Evolutionary conservation across 2,113 vertebrate species (phyloP).

Genomic region (Clupea harengus): DNA sequence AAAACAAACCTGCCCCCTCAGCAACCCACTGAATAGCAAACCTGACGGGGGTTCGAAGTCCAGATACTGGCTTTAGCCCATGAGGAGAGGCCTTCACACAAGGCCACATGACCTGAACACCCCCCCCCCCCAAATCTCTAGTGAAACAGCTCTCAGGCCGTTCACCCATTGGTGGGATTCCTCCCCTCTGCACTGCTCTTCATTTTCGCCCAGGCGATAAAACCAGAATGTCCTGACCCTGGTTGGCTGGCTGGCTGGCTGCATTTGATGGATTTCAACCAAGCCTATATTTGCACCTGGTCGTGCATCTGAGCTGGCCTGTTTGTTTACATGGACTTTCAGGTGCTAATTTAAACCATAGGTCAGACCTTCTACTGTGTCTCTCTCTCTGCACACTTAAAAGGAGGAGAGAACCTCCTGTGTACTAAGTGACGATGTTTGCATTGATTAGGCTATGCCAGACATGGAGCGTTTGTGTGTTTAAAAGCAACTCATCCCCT

Average conservation of each 20-base stretch:
- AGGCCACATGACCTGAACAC: not conserved
- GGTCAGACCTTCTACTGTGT: not conserved
- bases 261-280: not conserved
- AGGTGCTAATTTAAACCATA: constrained; percentile 25
- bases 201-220: constrained; percentile 36
- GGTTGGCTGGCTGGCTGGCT: not conserved
- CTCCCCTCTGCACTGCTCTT: constrained; percentile 15
- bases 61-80: constrained; percentile 21
- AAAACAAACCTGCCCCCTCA: constrained; percentile 1
- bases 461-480: constrained; percentile 34
- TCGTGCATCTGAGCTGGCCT: constrained; percentile 11
- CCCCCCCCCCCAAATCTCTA: not conserved
- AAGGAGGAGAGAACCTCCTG: constrained; percentile 40
- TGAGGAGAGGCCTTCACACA: not conserved
- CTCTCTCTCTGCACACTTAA: constrained; percentile 5
- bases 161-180: constrained; percentile 26
- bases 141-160: not conserved
- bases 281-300: constrained; percentile 32
- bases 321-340: constrained; percentile 23
- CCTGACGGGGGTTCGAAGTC: constrained; percentile 11
- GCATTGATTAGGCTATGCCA: constrained; percentile 43
- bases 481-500: not conserved
- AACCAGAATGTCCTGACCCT: constrained; percentile 28
- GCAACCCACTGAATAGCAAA: not conserved
- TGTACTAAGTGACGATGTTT: constrained; percentile 49